Evolutionary conservation across 2,888 invertebrate genomes (phyloP), one percentile per base, ranked within the genome.

Genomic region (Pachycephus smyrnensis): DNA sequence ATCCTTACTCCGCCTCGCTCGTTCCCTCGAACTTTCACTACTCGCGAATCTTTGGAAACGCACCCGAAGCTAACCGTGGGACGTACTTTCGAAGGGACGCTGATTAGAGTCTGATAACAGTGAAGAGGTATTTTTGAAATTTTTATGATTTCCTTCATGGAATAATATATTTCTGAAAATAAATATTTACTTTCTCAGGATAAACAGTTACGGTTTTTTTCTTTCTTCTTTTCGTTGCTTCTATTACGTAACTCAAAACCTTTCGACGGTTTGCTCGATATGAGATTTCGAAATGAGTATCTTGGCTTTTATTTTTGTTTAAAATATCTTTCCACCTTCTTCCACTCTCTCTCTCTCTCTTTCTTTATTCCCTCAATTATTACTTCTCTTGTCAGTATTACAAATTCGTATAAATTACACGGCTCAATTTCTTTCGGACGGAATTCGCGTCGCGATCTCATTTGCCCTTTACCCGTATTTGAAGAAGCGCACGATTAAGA

Each of bases 401-500:
- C 6, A 9, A 40, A 40, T 40, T 15, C 15, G 4, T 15, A 15
- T 15, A 4, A 55, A 55, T 55, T 55, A 6, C 40, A 55, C 40
- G 23, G 23, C 6, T 23, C 23, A 55, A 55, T 55, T 55, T 55
- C 40, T 23, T 23, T 55, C 40, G 40, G 9, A 15, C 12, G 40
- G 4, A 15, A 15, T 15, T 15, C 31, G 31, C 32, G 2, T 23
- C 31, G 30, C 11, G 15, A 0, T 15, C 6, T 23, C 2, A 6
- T 2, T 9, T 0, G 15, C 2, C 23, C 12, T 78, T 77, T 81
- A 83, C 82, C 83, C 84, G 68, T 81, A 77, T 79, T n/a, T 75
- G 77, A 87, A 80, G 76, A 82, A 87, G 23, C 80, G 76, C 71
- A 82, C 77, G 73, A 87, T 82, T 73, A 84, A 75, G 15, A 76